Evolutionary conservation across 2,113 vertebrate species (phyloP), one percentile per base, ranked within the genome.

Genomic region (Origma solitaria): DNA sequence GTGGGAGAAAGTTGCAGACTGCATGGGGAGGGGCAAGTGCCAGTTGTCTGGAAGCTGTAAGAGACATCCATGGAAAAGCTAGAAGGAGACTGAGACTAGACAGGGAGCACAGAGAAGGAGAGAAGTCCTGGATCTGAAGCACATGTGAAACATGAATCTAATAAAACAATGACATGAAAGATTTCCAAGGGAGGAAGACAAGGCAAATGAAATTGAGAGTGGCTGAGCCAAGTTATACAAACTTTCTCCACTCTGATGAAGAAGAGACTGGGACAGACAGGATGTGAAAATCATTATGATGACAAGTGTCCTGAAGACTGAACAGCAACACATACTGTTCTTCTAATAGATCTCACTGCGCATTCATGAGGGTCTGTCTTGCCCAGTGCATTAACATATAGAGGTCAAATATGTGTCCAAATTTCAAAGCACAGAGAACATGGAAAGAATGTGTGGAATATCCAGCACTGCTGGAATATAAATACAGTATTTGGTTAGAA

Each of bases 361-460:
- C 8, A 8, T 65, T 58, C 37, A 9, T n/a, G 24, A 53, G 21
- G 0, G 7, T 49, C 53, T 5, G 3, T 50, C 37, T 51, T 66
- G 80, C 53, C 5, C 15, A 25, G 13, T 28, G 20, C 15, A 35
- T 71, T 18, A 60, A 31, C 1, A 2, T 5, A 75, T 0, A 28
- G 11, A 40, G 3, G 40, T 65, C 18, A 75, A 75, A 68, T 62
- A 73, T 31, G 1, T 56, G 28, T 69, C 57, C 7, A 61, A 72
- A 58, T 83, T 80, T 69, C 45, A 62, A 82, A 66, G 30, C 37
- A 66, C 10, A 65, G 22, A 57, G 16, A 88, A 57, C 14, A 24
- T 9, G 11, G 28, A 62, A 77, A 66, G 8, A 16, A 11, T n/a
- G 9, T 4, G 2, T 62, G 18, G 40, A 62, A 62, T 47, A 85